These are phyloP conservation scores for Pogonognathellus flavescens DNA, from an alignment of 1,140 invertebrate genomes.

Conservation along the genomic window DNA sequence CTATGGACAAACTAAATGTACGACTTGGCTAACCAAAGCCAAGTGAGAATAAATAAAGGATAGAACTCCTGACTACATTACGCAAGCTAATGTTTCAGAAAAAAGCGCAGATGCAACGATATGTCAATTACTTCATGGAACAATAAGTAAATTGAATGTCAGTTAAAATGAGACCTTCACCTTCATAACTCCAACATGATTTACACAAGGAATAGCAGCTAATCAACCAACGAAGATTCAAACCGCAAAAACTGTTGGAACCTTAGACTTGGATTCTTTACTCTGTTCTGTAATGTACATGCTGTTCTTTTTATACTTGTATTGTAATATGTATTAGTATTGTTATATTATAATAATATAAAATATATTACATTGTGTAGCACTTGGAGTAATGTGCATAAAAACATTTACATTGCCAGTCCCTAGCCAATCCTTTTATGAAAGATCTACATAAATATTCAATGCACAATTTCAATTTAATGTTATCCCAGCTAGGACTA, in stretches of 20 bases:
- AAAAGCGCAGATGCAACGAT: slow-evolving; percentile 27
- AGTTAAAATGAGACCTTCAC: slow-evolving; percentile 39
- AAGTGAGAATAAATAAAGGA: neutral
- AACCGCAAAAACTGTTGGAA: neutral
- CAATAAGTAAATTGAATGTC: slow-evolving; percentile 45
- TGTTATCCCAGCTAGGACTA: neutral
- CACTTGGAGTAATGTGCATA: too few species aligned
- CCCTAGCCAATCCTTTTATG: slow-evolving; percentile 14
- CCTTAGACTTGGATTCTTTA: neutral
- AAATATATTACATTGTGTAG: too few species aligned
- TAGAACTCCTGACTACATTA: neutral
- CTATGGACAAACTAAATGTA: neutral
- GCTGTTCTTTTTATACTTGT: neutral
- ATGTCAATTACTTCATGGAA: slow-evolving; percentile 50
- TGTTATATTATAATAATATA: neutral
- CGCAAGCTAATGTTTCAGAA: neutral
- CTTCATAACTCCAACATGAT: slow-evolving; percentile 29
- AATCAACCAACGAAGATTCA: slow-evolving; percentile 17
- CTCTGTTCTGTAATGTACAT: neutral
- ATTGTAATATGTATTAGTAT: neutral
- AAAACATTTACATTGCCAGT: too few species aligned
- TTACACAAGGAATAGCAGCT: slow-evolving; percentile 9
- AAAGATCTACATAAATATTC: neutral
- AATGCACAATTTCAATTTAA: neutral
- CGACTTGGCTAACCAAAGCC: neutral